These are phyloP conservation scores for Eurytoma adleriae DNA, from an alignment of 2,888 invertebrate genomes.

Conservation along the genomic window DNA sequence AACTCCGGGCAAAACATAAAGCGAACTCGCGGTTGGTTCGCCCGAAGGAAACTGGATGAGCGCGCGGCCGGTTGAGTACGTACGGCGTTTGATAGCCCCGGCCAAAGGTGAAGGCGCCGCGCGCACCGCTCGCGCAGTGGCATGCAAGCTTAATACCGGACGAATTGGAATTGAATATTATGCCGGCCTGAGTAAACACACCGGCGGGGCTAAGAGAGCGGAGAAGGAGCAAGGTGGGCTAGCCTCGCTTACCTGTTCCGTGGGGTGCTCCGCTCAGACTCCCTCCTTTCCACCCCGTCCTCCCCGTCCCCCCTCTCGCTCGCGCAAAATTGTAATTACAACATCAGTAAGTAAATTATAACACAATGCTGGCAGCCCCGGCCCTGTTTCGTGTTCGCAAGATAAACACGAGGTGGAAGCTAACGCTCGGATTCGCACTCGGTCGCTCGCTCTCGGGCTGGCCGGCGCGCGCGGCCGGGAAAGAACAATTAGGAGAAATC, in stretches of 20 bases:
- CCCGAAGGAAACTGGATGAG: constrained; percentile 40
- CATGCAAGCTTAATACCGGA: constrained; percentile 69
- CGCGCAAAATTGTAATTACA: constrained; percentile 74
- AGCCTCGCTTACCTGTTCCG: constrained; percentile 55
- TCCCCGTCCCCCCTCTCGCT: constrained; percentile 63
- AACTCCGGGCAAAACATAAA: constrained; percentile 25
- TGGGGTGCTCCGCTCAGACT: constrained; percentile 5
- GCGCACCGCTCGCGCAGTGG: constrained; percentile 17
- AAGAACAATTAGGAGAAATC: constrained; percentile 56
- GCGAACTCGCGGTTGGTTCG: constrained; percentile 26
- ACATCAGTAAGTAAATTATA: constrained; percentile 76
- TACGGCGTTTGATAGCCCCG: constrained; percentile 26
- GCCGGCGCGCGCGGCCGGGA: neutral
- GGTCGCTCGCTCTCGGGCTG: neutral
- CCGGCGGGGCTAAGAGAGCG: constrained; percentile 55
- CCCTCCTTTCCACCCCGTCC: constrained; percentile 37
- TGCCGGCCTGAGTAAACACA: constrained; percentile 73
- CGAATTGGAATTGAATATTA: constrained; percentile 75
- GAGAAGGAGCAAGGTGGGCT: constrained; percentile 23
- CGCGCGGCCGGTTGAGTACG: neutral
- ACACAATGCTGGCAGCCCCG: constrained; percentile 69
- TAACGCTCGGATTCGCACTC: constrained; percentile 52
- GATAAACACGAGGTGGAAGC: constrained; percentile 69
- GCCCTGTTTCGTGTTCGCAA: constrained; percentile 73
- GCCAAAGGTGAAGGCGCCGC: constrained; percentile 41